Conservation (phyloP, 2,797 vertebrate species). For the Cryptoblepharus egeriae region DNA sequence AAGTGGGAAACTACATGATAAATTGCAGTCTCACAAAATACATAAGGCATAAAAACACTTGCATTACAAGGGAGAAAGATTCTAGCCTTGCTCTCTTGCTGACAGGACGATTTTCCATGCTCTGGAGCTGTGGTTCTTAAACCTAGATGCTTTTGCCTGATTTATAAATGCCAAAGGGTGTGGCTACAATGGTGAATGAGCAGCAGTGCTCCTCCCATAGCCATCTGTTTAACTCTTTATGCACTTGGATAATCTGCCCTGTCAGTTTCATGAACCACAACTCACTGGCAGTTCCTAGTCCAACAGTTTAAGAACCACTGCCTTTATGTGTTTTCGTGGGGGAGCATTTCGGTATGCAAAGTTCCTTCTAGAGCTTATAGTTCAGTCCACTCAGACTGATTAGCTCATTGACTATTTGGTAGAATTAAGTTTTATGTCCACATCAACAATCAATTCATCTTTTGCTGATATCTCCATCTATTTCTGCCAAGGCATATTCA, state of each 20-base stretch:
- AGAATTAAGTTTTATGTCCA: background rate
- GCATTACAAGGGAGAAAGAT: background rate
- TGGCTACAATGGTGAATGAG: too few species aligned
- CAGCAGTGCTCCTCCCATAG: too few species aligned
- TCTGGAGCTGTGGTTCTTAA: too few species aligned
- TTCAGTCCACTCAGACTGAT: background rate
- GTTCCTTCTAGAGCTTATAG: background rate
- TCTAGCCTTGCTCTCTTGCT: background rate
- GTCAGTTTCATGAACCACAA: too few species aligned
- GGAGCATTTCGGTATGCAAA: background rate
- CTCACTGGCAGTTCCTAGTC: too few species aligned
- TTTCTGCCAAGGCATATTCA: accelerated
- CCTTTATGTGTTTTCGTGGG: too few species aligned
- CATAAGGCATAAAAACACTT: background rate
- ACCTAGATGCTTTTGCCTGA: too few species aligned
- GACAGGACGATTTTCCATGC: background rate
- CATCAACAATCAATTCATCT: background rate
- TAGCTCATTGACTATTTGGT: background rate
- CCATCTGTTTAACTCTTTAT: too few species aligned
- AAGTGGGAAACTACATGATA: background rate
- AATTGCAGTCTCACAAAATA: background rate
- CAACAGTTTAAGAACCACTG: too few species aligned
- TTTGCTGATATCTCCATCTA: background rate
- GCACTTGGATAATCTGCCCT: too few species aligned
- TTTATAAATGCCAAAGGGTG: too few species aligned